phyloP scores from a whole-genome alignment of 2,888 invertebrate genomes.

The Tenthredo scrophulariae region DNA sequence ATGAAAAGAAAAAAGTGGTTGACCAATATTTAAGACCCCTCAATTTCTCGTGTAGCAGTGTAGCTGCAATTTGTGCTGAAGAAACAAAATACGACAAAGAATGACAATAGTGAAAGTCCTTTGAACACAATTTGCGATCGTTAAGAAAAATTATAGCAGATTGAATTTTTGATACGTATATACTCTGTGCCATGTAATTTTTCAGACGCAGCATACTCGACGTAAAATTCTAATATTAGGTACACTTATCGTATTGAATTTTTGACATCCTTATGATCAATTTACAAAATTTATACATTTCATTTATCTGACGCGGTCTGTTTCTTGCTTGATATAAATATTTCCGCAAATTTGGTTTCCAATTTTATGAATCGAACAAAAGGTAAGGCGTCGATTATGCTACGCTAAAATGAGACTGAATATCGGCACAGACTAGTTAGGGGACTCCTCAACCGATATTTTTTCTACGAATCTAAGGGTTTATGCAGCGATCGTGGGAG shows the following conservation, averaged over 20 bases:
- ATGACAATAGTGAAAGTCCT: background rate
- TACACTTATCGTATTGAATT: background rate
- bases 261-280: background rate
- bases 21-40: background rate
- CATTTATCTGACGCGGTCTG: background rate
- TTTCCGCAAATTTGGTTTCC: background rate
- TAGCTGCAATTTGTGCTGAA: background rate
- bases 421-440: slow-evolving; percentile 25
- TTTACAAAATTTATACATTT: background rate
- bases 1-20: background rate
- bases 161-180: slow-evolving; percentile 50
- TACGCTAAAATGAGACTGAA: background rate
- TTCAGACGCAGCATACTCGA: slow-evolving; percentile 29
- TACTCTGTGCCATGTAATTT: slow-evolving; percentile 30
- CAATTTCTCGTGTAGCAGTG: background rate
- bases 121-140: background rate
- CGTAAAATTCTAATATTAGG: background rate
- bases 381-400: background rate
- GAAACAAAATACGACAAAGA: background rate
- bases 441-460: slow-evolving; percentile 44
- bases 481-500: slow-evolving; percentile 36
- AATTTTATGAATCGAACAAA: background rate
- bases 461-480: slow-evolving; percentile 49
- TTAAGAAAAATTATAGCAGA: background rate
- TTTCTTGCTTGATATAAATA: background rate